Conservation (phyloP, 2,113 vertebrate species). For the Narcine bancroftii region DNA sequence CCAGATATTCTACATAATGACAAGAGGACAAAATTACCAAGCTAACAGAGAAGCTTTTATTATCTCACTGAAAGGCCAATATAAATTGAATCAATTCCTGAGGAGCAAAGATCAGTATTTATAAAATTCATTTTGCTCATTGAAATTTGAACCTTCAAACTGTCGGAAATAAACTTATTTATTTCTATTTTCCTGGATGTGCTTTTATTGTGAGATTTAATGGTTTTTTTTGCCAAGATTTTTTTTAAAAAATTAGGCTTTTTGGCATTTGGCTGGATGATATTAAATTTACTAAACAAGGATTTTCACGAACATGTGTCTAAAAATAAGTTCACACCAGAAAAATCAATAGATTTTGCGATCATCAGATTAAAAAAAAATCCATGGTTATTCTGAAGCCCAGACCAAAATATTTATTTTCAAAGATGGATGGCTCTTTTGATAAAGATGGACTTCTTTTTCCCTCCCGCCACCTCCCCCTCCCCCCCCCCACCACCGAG, state of each 20-base stretch:
- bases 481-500: too few relatives aligned
- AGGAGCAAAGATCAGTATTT: not conserved
- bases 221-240: not conserved
- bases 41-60: not conserved
- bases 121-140: not conserved
- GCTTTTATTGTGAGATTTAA: not conserved
- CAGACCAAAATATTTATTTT: too few relatives aligned
- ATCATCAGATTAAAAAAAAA: too few relatives aligned
- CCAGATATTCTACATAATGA: not conserved
- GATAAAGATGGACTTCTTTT: too few relatives aligned
- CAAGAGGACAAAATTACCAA: constrained; percentile 19
- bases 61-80: not conserved
- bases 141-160: not conserved
- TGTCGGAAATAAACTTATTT: not conserved
- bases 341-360: too few relatives aligned
- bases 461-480: too few relatives aligned
- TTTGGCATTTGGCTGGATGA: not conserved
- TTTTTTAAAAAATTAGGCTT: not conserved
- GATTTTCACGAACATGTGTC: too few relatives aligned
- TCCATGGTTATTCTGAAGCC: too few relatives aligned
- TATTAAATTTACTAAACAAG: too few relatives aligned
- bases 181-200: not conserved
- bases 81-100: not conserved
- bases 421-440: too few relatives aligned
- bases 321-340: too few relatives aligned